A percentile compares a stretch with the other conserved stretches of the same genome.
These are phyloP conservation scores for Halyomorpha halys DNA, from an alignment of 1,140 invertebrate species.

Conservation along the genomic window DNA sequence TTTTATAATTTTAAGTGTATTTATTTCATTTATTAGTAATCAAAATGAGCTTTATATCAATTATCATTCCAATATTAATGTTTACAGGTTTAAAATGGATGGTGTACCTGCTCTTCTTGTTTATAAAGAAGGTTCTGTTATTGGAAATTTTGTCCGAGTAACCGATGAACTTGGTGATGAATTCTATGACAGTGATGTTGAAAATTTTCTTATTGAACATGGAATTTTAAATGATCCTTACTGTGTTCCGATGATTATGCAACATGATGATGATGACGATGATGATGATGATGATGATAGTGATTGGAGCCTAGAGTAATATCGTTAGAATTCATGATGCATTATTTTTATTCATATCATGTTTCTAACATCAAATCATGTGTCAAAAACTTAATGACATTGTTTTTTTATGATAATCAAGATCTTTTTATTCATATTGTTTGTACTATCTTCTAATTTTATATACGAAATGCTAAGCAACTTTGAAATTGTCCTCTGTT, in stretches of 20 bases:
- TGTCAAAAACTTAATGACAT: too few species aligned
- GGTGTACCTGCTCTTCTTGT: slow-evolving; percentile 86
- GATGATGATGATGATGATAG: slow-evolving; percentile 13
- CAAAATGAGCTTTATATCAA: too few species aligned
- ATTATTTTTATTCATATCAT: too few species aligned
- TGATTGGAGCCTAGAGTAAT: slow-evolving; percentile 22
- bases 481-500: too few species aligned
- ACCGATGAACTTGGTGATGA: slow-evolving; percentile 80
- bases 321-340: too few species aligned
- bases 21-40: too few species aligned
- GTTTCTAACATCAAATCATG: too few species aligned
- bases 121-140: slow-evolving; percentile 79
- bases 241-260: slow-evolving; percentile 19
- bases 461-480: too few species aligned
- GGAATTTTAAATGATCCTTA: slow-evolving; percentile 54
- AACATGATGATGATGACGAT: slow-evolving; percentile 1
- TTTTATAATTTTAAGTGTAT: too few species aligned
- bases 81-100: slow-evolving; percentile 55
- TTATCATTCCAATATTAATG: neutral
- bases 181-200: slow-evolving; percentile 81
- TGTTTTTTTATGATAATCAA: too few species aligned
- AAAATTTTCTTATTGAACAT: slow-evolving; percentile 79
- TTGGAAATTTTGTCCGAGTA: slow-evolving; percentile 86
- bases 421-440: too few species aligned
- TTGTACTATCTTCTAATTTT: too few species aligned